Base-by-base conservation (phyloP, 2,113 vertebrate genomes). In the Steatornis caripensis region DNA sequence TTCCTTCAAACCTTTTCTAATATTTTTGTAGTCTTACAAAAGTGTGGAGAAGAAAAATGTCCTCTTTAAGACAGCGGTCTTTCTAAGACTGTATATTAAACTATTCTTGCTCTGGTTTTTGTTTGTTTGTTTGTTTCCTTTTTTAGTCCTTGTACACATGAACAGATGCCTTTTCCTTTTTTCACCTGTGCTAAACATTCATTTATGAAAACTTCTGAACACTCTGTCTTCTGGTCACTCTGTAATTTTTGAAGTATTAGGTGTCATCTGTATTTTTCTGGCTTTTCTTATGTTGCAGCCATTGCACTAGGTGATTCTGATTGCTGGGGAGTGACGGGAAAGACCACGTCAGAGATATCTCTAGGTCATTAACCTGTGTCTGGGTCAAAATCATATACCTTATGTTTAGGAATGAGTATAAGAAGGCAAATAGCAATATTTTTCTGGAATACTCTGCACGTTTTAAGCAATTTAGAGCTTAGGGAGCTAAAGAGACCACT, bases 141-240 rank as follows among this genome's bases (percentile, higher is more conserved):
- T 39, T n/a, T 18, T 8, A 6, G 4, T 23, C 15, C 74, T 82
- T 21, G 24, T 49, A 37, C 1, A 22, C 0, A 1, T 30, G 16
- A 87, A 37, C 3, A 68, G 53, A 54, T 5, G 5, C 23, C 62
- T 80, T 76, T 71, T 71, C 19, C 29, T 51, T 51, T 76, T 68
- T 46, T 51, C 9, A 69, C 4, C 18, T 9, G 7, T 90, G 9
- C 4, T 57, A 48, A 78, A 12, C 21, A 11, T 69, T 60, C 0
- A 29, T 82, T 84, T 51, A 15, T 57, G 4, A 75, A 78, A 45
- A 81, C 10, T 46, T 74, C 78, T 62, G n/a, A 60, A n/a, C 58
- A 19, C 7, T 30, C 62, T 84, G 18, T 10, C 23, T 32, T 74
- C 49, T 77, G 22, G 46, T 71, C 22, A 49, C 0, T 4, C 18